Evolutionary conservation across 2,888 invertebrate species (phyloP).

Genomic region (Nezara viridula): DNA sequence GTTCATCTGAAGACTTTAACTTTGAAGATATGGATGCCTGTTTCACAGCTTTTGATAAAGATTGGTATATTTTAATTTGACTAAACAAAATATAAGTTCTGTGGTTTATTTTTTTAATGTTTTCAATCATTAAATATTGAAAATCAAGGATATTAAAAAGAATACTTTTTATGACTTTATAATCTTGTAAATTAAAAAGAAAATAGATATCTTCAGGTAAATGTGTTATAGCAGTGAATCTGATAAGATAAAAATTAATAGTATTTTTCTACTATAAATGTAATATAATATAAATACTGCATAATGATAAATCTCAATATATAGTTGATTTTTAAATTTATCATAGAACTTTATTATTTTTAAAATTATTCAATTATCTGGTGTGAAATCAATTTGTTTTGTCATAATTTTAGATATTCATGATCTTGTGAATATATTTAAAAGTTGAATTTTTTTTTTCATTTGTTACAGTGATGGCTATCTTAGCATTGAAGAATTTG

Average conservation of each 20-base stretch:
- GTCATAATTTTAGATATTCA: no score
- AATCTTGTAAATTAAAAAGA: background rate
- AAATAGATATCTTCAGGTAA: background rate
- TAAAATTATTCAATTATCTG: no score
- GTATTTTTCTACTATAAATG: no score
- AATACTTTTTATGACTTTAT: background rate
- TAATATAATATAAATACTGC: no score
- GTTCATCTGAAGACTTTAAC: conserved; percentile 14
- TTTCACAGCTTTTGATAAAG: conserved; percentile 91
- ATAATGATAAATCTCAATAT: no score
- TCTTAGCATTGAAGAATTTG: conserved; percentile 83
- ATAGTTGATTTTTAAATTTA: no score
- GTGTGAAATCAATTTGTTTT: no score
- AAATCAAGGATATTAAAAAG: background rate
- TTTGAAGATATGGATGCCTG: conserved; percentile 84
- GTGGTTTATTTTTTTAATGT: background rate
- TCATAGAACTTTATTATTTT: no score
- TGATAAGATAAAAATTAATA: no score
- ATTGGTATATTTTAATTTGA: conserved; percentile 77
- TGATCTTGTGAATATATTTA: background rate
- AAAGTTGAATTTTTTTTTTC: conserved; percentile 53
- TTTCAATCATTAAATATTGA: background rate
- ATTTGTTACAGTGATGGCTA: conserved; percentile 78
- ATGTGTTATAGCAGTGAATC: no score
- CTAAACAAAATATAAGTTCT: conserved; percentile 10